Evolutionary conservation across 2,888 invertebrate species (phyloP), one percentile per base, ranked within the genome.

Genomic region (Pandemis corylana): DNA sequence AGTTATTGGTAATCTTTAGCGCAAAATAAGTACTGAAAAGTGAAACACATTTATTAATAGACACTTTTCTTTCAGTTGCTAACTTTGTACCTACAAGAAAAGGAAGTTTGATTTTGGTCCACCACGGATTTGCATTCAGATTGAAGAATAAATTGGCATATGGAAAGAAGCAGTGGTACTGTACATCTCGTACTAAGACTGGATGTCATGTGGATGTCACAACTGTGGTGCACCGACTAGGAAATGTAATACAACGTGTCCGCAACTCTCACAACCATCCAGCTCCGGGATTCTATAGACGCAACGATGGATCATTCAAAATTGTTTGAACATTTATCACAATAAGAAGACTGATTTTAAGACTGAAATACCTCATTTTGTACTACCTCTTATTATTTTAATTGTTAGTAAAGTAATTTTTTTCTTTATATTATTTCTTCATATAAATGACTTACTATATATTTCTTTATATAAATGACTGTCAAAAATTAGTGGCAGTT

Each of bases 141-240:
- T 78, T 93, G 28, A 93, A 93, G 78, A 93, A 93, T 72, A 93
- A 92, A 81, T 79, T 93, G 67, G 93, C 93, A 0, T 91, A 92
- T 79, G 93, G 93, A 44, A 93, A 92, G 80, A 93, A 93, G 73
- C 93, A 93, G 76, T 93, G 93, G 93, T 93, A 93, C 76, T 93
- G 93, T 71, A 91, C 89, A 46, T 90, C 91, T 0, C 84, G 93
- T 2, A 88, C 85, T 0, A 92, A 92, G 78, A 89, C 91, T 1
- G 92, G 92, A 15, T 93, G 93, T 76, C 88, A 87, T n/a, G 93
- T 91, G 10, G 93, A 91, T 75, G 85, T 93, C 1, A 93, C 89
- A 4, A 93, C 93, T 0, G 87, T 87, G 0, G 78, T 88, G 1
- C 87, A 89, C 49, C 82, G 85, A n/a, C 78, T 83, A 2, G 89